These are phyloP conservation scores for Semnornis frantzii DNA, from an alignment of 2,113 vertebrate species.

Conservation along the genomic window DNA sequence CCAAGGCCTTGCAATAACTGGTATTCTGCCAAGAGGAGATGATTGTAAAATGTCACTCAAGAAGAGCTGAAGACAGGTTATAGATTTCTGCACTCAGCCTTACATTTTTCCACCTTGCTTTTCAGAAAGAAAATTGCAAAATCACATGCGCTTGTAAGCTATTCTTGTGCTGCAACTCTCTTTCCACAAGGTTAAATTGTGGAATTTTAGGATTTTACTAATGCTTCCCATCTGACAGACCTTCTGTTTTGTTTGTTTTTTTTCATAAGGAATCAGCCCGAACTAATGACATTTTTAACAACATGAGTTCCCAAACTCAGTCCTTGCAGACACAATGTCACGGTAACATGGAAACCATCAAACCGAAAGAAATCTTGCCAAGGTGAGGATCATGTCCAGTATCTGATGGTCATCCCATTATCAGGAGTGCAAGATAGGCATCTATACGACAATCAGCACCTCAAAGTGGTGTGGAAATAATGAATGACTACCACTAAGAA, in stretches of 20 bases:
- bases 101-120: background rate
- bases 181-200: background rate
- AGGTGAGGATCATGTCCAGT: background rate
- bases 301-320: background rate
- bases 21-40: background rate
- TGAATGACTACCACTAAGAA: background rate
- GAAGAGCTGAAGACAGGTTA: background rate
- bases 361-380: background rate
- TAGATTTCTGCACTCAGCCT: background rate
- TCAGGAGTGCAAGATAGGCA: background rate
- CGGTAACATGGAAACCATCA: background rate
- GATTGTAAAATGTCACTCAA: background rate
- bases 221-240: background rate
- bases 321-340: background rate
- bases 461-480: background rate
- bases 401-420: background rate
- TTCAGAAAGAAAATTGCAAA: background rate
- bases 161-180: background rate
- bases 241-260: background rate
- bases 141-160: background rate
- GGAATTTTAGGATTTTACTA: background rate
- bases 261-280: background rate
- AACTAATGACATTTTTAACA: background rate
- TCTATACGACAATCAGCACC: background rate
- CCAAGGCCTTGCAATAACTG: background rate